Evolutionary conservation across 64 coral and sea anemone species (phyloP).

Genomic region (Astreopora myriophthalma): DNA sequence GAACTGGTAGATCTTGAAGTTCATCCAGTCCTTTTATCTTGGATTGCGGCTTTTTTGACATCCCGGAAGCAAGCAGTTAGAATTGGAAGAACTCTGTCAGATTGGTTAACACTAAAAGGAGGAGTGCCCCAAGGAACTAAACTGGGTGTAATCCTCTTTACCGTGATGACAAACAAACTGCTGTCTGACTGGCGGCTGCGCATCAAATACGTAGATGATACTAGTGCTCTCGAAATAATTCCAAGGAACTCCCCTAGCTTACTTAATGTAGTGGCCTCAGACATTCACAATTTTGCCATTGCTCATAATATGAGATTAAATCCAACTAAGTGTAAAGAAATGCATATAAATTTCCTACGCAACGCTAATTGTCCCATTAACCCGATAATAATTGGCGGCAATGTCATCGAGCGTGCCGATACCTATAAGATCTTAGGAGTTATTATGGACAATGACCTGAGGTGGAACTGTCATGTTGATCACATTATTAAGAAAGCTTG

Average conservation of each 20-base stretch:
- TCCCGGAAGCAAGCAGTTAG: slow-evolving; percentile 22
- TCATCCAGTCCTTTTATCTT: neutral
- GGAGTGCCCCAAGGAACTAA: slow-evolving; percentile 43
- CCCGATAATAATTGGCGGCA: too few relatives aligned
- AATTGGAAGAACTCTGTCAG: slow-evolving; percentile 4
- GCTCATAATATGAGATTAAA: slow-evolving; percentile 62
- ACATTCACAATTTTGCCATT: slow-evolving; percentile 28
- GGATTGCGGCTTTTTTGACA: slow-evolving; percentile 1
- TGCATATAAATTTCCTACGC: slow-evolving; percentile 42
- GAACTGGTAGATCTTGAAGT: slow-evolving; percentile 17
- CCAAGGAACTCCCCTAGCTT: slow-evolving; percentile 58
- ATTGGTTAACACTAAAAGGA: slow-evolving; percentile 16
- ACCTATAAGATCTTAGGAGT: too few relatives aligned
- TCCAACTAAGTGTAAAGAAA: slow-evolving; percentile 71
- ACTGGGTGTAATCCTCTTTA: slow-evolving; percentile 50
- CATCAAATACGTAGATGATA: slow-evolving; percentile 62
- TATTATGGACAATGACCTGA: too few relatives aligned
- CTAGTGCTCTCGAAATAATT: slow-evolving; percentile 35
- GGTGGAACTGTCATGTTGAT: too few relatives aligned
- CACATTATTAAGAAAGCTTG: too few relatives aligned
- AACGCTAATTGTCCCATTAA: too few relatives aligned
- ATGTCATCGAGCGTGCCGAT: too few relatives aligned
- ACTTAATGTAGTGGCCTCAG: slow-evolving; percentile 49
- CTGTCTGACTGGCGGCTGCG: slow-evolving; percentile 50
- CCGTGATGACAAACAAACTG: slow-evolving; percentile 53